Evolutionary conservation across 2,113 vertebrate genomes (phyloP).

Genomic region (Gulo gulo): DNA sequence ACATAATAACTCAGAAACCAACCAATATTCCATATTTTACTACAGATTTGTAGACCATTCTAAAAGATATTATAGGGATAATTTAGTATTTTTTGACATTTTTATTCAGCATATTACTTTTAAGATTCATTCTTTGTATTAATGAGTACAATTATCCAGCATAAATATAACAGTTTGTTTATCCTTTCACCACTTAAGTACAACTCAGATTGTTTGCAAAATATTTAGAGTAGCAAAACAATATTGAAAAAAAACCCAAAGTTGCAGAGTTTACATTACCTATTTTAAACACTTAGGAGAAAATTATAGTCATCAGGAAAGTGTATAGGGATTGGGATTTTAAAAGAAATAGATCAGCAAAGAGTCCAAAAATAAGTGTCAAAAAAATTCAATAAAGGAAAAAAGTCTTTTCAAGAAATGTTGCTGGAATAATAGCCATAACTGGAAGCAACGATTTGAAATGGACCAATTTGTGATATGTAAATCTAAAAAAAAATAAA

Average conservation of each 20-base stretch:
- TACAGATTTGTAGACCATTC: neutral
- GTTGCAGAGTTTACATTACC: neutral
- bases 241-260: neutral
- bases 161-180: neutral
- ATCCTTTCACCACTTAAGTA: neutral
- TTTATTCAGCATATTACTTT: neutral
- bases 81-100: neutral
- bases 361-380: neutral
- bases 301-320: neutral
- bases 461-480: neutral
- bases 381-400: neutral
- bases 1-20: neutral
- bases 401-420: neutral
- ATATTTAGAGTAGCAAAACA: neutral
- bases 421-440: neutral
- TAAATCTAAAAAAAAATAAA: neutral
- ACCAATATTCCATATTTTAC: neutral
- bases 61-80: neutral
- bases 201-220: neutral
- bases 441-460: neutral
- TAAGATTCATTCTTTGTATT: neutral
- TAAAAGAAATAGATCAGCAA: neutral
- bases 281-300: neutral
- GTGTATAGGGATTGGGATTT: neutral
- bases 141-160: neutral